These are phyloP conservation scores for Gobionotothen gibberifrons DNA, from an alignment of 2,797 vertebrate species.

Conservation along the genomic window DNA sequence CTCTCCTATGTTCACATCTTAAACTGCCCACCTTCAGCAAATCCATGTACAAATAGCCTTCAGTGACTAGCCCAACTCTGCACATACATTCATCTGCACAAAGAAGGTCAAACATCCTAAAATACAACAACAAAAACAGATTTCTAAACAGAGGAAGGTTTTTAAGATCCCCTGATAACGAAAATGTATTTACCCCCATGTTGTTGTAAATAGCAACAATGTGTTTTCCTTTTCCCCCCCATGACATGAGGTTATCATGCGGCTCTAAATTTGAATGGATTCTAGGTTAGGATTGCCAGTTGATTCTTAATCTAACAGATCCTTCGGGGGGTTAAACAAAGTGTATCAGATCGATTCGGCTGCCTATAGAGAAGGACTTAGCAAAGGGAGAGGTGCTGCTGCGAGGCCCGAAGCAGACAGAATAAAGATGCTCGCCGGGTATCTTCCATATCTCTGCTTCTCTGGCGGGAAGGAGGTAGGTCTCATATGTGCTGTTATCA, in stretches of 20 bases:
- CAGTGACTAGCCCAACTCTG: not conserved
- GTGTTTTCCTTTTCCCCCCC: conserved; percentile 1
- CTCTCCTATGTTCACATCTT: not conserved
- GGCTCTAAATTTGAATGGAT: conserved; percentile 48
- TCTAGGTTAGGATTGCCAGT: conserved; percentile 55
- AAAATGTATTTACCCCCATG: conserved; percentile 17
- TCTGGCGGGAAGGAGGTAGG: conserved; percentile 54
- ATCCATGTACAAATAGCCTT: not conserved
- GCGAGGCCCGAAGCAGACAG: conserved; percentile 43
- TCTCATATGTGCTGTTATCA: conserved; percentile 75
- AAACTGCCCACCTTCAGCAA: not conserved
- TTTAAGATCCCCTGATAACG: conserved; percentile 16
- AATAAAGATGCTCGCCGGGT: conserved; percentile 51
- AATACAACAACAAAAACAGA: not conserved
- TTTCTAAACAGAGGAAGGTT: not conserved
- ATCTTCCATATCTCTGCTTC: conserved; percentile 67
- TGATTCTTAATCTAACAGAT: conserved; percentile 61
- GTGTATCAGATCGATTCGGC: conserved; percentile 70
- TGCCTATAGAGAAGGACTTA: conserved; percentile 47
- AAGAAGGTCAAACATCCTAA: not conserved
- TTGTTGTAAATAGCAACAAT: conserved; percentile 37
- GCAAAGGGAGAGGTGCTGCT: conserved; percentile 34
- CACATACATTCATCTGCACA: not conserved
- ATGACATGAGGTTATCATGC: conserved; percentile 51
- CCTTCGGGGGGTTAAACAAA: conserved; percentile 55